These are phyloP conservation scores for Zaprionus africanus DNA, from an alignment of 1,140 invertebrate genomes.

Conservation along the genomic window DNA sequence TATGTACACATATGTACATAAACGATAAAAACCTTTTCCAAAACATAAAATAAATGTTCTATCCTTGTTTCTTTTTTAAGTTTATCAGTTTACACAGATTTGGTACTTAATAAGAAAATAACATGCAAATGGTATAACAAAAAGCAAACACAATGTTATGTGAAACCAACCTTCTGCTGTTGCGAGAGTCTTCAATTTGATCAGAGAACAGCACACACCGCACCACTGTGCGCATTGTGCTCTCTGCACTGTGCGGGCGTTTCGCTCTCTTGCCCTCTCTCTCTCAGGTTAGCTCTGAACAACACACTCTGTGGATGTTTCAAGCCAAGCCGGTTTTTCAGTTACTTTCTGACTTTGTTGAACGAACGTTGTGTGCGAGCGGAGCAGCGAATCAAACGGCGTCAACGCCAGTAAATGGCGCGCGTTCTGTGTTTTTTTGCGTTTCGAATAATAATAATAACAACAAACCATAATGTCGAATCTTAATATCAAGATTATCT, in stretches of 20 bases:
- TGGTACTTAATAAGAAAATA: too few relatives aligned
- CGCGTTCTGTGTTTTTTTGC: constrained; percentile 52
- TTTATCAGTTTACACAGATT: too few relatives aligned
- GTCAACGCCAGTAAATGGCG: constrained; percentile 60
- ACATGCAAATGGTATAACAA: too few relatives aligned
- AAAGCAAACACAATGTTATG: too few relatives aligned
- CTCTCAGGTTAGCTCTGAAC: constrained; percentile 34
- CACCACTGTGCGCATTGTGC: constrained; percentile 29
- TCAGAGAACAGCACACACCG: background rate
- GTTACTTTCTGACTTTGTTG: constrained; percentile 49
- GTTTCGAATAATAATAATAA: constrained; percentile 38
- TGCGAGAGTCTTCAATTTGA: constrained; percentile 5
- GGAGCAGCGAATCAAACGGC: constrained; percentile 28
- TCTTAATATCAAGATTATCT: constrained; percentile 29
- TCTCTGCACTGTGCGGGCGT: constrained; percentile 43
- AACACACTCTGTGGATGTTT: constrained; percentile 48
- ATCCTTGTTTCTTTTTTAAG: too few relatives aligned
- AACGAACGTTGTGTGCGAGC: constrained; percentile 44
- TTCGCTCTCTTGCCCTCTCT: constrained; percentile 17
- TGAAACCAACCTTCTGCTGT: background rate
- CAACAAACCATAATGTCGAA: constrained; percentile 23
- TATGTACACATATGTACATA: too few relatives aligned
- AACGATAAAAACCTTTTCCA: too few relatives aligned
- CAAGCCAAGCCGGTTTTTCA: constrained; percentile 43
- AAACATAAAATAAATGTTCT: background rate